phyloP scores from a whole-genome alignment of 2,797 vertebrate genomes.

The Rhynchotus rufescens region DNA sequence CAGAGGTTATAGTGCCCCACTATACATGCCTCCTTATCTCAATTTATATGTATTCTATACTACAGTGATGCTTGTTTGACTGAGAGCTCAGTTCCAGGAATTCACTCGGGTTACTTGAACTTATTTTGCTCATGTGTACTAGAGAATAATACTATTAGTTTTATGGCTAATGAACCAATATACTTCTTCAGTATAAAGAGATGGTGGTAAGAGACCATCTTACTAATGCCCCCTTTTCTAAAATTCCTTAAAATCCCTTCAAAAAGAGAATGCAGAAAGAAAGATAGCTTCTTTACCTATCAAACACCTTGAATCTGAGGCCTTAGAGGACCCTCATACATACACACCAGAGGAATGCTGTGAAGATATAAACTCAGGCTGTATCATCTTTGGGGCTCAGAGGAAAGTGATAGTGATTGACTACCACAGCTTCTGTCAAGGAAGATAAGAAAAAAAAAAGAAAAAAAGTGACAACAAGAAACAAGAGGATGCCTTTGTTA shows the following conservation, averaged over 20 bases:
- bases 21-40: too few relatives aligned
- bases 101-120: neutral
- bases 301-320: neutral
- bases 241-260: neutral
- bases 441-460: neutral
- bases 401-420: neutral
- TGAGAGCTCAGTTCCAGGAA: neutral
- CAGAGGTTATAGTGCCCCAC: too few relatives aligned
- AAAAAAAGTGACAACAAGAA: neutral
- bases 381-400: neutral
- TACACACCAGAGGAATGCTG: neutral
- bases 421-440: neutral
- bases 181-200: neutral
- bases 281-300: neutral
- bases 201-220: neutral
- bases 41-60: too few relatives aligned
- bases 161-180: neutral
- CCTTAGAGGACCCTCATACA: neutral
- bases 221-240: neutral
- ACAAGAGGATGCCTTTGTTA: neutral
- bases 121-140: neutral
- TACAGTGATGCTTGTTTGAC: neutral
- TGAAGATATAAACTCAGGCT: neutral
- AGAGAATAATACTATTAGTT: neutral
- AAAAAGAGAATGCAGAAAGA: neutral